phyloP scores from a whole-genome alignment of 2,888 invertebrate species.

The Adelognathus sp. region DNA sequence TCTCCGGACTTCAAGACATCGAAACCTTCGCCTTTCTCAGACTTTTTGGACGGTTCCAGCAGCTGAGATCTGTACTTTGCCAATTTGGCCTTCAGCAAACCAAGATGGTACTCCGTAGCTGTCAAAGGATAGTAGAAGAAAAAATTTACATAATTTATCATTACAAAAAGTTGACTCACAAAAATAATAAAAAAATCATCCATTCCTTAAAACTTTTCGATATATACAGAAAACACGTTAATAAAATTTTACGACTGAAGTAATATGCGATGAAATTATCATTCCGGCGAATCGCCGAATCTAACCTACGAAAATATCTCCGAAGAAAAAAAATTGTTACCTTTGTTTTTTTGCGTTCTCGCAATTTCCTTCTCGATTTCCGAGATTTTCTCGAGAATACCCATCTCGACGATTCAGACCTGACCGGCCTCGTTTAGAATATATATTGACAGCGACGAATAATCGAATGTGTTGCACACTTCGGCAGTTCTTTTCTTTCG shows the following conservation, averaged over 20 bases:
- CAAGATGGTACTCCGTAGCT: constrained; percentile 99
- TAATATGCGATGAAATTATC: background rate
- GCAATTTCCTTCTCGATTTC: constrained; percentile 99
- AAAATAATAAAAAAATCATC: background rate
- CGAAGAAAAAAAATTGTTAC: constrained; percentile 82
- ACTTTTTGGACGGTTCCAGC: constrained; percentile 96
- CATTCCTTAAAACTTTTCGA: background rate
- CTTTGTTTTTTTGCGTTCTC: constrained; percentile 99
- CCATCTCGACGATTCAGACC: constrained; percentile 86
- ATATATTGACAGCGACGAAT: background rate
- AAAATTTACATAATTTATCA: background rate
- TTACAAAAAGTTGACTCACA: no score
- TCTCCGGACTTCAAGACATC: constrained; percentile 99
- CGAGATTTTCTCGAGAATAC: constrained; percentile 98
- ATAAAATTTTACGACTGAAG: constrained; percentile 24
- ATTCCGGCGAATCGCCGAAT: background rate
- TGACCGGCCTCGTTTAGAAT: background rate
- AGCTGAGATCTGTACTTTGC: constrained; percentile 97
- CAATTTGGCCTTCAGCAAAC: constrained; percentile 97
- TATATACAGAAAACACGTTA: constrained; percentile 40
- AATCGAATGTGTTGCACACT: background rate
- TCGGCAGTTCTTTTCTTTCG: background rate
- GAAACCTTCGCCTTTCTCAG: constrained; percentile 98
- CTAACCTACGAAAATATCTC: constrained; percentile 48
- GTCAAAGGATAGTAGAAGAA: constrained; percentile 55